These are phyloP conservation scores for Drosophila neonasuta DNA, from an alignment of 2,888 invertebrate species.

Conservation along the genomic window DNA sequence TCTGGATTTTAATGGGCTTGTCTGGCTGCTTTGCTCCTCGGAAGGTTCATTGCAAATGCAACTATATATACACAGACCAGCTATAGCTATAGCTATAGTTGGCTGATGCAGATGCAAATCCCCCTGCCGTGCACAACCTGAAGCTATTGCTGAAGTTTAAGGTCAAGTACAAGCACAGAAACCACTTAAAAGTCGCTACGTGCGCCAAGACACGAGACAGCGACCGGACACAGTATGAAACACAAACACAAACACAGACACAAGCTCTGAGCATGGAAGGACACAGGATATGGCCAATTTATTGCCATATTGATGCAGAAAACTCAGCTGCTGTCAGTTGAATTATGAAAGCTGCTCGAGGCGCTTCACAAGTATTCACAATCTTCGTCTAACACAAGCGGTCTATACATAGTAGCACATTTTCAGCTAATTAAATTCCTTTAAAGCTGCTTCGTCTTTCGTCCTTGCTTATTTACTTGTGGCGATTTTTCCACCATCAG, in stretches of 20 bases:
- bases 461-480: conserved; percentile 1
- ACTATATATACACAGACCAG: background rate
- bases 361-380: conserved; percentile 4
- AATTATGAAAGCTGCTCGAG: conserved; percentile 62
- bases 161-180: conserved; percentile 63
- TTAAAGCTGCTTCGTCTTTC: conserved; percentile 3
- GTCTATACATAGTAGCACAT: background rate
- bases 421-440: conserved; percentile 45
- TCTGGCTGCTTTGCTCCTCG: background rate
- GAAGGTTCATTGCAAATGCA: conserved; percentile 26
- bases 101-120: conserved; percentile 41
- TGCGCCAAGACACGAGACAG: conserved; percentile 28
- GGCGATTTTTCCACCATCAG: background rate
- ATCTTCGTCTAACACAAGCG: background rate
- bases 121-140: conserved; percentile 22
- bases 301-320: conserved; percentile 65
- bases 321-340: conserved; percentile 60
- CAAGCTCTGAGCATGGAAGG: background rate
- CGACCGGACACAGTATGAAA: conserved; percentile 26
- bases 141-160: conserved; percentile 61
- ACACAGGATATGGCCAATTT: conserved; percentile 39
- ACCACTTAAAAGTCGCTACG: conserved; percentile 65
- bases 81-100: background rate
- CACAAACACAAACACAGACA: background rate
- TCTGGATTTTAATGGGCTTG: conserved; percentile 53